phyloP scores from a whole-genome alignment of 2,888 invertebrate genomes.

The Sipha maydis region DNA sequence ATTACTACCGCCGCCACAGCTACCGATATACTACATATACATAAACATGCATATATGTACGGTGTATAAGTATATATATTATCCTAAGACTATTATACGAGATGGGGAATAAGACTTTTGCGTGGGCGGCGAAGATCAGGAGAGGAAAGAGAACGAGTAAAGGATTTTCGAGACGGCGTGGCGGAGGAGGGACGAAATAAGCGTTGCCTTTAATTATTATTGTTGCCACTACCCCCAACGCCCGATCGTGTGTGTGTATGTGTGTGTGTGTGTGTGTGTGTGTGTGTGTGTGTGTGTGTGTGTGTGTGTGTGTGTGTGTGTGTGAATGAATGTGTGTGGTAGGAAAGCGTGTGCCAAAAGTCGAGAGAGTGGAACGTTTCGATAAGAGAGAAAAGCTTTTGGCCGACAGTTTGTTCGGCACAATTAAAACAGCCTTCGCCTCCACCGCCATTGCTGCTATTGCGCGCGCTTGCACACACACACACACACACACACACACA shows the following conservation, averaged over 20 bases:
- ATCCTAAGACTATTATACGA: background rate
- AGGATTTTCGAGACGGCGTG: constrained; percentile 38
- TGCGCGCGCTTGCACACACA: background rate
- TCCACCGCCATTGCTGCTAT: background rate
- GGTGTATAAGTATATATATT: too few relatives aligned
- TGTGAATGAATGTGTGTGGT: background rate
- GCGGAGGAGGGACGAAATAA: constrained; percentile 21
- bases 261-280: background rate
- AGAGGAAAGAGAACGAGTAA: constrained; percentile 6
- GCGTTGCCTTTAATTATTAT: constrained; percentile 58
- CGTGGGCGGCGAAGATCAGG: background rate
- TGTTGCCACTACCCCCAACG: background rate
- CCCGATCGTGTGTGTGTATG: background rate
- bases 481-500: too few relatives aligned
- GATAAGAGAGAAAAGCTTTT: constrained; percentile 61
- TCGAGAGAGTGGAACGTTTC: constrained; percentile 62
- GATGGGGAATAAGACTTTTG: background rate
- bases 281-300: background rate
- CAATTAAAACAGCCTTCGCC: constrained; percentile 51
- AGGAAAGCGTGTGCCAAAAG: constrained; percentile 49
- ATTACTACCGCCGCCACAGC: constrained; percentile 15
- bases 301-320: background rate
- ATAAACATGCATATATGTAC: background rate
- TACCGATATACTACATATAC: too few relatives aligned
- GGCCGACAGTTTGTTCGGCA: constrained; percentile 59